These are phyloP conservation scores for Cylloceria caligata DNA, from an alignment of 2,888 invertebrate genomes.

Conservation along the genomic window DNA sequence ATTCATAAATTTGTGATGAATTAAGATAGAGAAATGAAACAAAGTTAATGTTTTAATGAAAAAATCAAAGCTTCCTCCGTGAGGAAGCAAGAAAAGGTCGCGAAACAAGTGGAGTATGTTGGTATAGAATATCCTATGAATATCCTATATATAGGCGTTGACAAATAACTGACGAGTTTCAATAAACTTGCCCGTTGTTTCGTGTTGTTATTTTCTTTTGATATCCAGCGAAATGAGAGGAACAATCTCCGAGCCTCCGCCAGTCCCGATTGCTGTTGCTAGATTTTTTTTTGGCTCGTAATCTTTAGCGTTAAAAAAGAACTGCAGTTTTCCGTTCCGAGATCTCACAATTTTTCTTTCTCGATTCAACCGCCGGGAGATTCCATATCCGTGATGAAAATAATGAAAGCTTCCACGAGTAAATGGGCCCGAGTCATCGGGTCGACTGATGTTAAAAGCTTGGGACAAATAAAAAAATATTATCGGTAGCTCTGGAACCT, in stretches of 20 bases:
- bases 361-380: constrained; percentile 47
- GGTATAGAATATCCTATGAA: no score
- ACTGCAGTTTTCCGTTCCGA: constrained; percentile 15
- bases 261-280: not conserved
- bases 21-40: no score
- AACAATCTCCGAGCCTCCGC: not conserved
- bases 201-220: not conserved
- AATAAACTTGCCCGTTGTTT: no score
- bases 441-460: constrained; percentile 66
- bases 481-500: constrained; percentile 72
- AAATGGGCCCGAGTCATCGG: constrained; percentile 55
- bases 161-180: no score
- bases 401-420: constrained; percentile 45
- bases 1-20: no score
- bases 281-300: not conserved
- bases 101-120: no score
- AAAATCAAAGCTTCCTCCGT: no score
- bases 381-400: constrained; percentile 53
- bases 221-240: not conserved
- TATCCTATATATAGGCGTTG: no score
- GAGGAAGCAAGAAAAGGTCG: no score
- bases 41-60: no score
- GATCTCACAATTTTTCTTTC: constrained; percentile 30
- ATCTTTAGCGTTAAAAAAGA: constrained; percentile 13
- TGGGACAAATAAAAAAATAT: constrained; percentile 78